Evolutionary conservation across 2,113 vertebrate species (phyloP), one percentile per base, ranked within the genome.

Genomic region (Serilophus lunatus): DNA sequence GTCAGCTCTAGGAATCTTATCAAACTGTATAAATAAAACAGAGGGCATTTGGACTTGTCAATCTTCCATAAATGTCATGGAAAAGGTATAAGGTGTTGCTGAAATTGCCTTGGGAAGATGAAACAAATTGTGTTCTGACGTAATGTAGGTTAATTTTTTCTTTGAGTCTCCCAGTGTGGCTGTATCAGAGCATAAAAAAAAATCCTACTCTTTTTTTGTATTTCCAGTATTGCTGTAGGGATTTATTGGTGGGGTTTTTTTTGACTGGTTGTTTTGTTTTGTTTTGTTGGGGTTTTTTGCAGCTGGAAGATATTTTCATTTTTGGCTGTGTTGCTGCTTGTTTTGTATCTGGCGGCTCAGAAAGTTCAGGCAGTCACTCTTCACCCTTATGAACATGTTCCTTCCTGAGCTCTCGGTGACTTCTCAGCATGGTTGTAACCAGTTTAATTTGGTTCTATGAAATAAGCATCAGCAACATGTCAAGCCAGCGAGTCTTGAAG

Each of bases 371-470:
- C 57, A 49, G 65, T 78, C 86, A 56, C 49, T 81, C 47, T 50
- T 83, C 44, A 44, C 29, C 23, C 10, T 68, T 68, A 31, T 15
- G 28, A 79, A 87, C 33, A 7, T 24, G 23, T 51, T 92, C 4
- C 10, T 93, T 89, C 84, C 49, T 75, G 65, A 89, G 40, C 16
- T 88, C 20, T 28, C 23, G 75, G 0, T 78, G 77, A 36, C 25
- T 91, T 86, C n/a, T 68, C n/a, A 40, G 56, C 2, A 1, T 72
- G 53, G 9, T 44, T 91, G 11, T 75, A 82, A 49, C n/a, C 45
- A 79, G 12, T 31, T 84, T 87, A 53, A 65, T 95, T 93, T 95
- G n/a, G 8, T 89, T 91, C 61, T 84, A 45, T 92, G 77, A 91
- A 93, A 61, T 82, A 76, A 76, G 6, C 31, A 33, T 72, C 74